A percentile compares a stretch with the other conserved stretches of the same genome.
These are phyloP conservation scores for Drosophila gaucha DNA, from an alignment of 2,888 invertebrate species.

Conservation along the genomic window DNA sequence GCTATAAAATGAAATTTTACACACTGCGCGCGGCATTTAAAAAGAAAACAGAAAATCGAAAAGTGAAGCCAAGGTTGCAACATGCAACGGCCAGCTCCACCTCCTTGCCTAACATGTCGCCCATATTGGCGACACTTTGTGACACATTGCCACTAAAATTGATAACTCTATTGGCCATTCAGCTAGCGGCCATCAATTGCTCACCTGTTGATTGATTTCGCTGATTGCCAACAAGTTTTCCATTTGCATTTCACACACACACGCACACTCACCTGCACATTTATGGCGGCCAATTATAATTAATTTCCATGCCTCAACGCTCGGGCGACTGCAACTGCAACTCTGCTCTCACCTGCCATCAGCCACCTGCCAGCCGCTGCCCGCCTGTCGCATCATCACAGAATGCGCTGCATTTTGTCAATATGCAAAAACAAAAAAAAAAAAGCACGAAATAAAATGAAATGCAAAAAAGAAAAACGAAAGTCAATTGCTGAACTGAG, in stretches of 20 bases:
- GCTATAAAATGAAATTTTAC: constrained; percentile 73
- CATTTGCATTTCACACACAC: constrained; percentile 62
- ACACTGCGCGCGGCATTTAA: constrained; percentile 55
- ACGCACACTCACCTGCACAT: constrained; percentile 26
- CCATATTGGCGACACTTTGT: constrained; percentile 56
- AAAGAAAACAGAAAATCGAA: constrained; percentile 21
- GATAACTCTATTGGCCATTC: constrained; percentile 77
- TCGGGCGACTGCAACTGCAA: constrained; percentile 7
- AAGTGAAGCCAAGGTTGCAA: constrained; percentile 53
- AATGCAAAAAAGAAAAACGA: constrained; percentile 44
- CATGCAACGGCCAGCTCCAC: constrained; percentile 15
- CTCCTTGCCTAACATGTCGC: not conserved
- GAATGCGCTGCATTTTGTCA: constrained; percentile 73
- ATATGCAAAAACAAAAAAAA: constrained; percentile 35
- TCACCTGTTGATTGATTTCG: constrained; percentile 73
- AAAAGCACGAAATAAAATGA: constrained; percentile 9
- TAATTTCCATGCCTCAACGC: constrained; percentile 58
- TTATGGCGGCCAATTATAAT: constrained; percentile 72
- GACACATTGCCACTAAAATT: constrained; percentile 75
- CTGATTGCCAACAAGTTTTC: constrained; percentile 76
- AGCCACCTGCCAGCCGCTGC: not conserved
- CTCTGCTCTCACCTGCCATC: constrained; percentile 50
- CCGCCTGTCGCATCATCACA: constrained; percentile 50
- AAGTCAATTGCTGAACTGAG: constrained; percentile 41
- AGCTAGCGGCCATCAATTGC: constrained; percentile 65